Base-by-base conservation (phyloP, 2,797 vertebrate species). In the Sebastes vulpes region DNA sequence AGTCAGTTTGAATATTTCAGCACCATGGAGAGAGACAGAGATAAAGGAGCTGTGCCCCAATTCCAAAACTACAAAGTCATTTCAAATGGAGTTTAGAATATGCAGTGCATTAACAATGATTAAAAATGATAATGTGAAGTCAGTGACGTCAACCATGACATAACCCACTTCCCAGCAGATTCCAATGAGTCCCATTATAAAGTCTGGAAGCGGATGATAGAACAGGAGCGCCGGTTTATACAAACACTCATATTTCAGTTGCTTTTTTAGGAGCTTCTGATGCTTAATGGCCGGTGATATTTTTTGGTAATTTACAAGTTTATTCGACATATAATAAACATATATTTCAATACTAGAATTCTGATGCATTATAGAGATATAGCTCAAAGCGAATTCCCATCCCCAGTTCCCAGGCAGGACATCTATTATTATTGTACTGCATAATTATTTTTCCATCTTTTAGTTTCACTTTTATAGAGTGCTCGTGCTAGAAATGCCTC, bases 1-100 rank as follows among this genome's bases (percentile, higher is more conserved):
- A 80, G 64, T 57, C 53, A 10, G 46, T 65, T 54, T 85, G 66
- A 93, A 91, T 89, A 81, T 90, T 90, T 90, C 72, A 86, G 50
- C 61, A 82, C 67, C 26, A 8, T 1, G 12, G 66, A 81, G 77
- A 65, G 75, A 79, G 65, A 52, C 42, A 56, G 16, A 72, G 59
- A 75, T 77, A 57, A 75, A 79, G 70, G 35, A 83, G 85, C 65
- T 46, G 52, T 67, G 85, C 48, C 82, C 89, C 60, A 84, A 23
- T 89, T 82, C 48, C 67, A 70, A 69, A 69, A 65, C 66, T 67
- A 50, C 31, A 65, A 66, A 75, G 70, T 59, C 4, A 71, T 81
- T 83, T 76, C 56, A 60, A 73, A 76, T 9, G 18, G 61, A 46
- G 59, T 67, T 82, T 60, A 61, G 18, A 38, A 25, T n/a, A 23